These are phyloP conservation scores for Hassar affinis DNA, from an alignment of 2,113 vertebrate genomes.

Conservation along the genomic window DNA sequence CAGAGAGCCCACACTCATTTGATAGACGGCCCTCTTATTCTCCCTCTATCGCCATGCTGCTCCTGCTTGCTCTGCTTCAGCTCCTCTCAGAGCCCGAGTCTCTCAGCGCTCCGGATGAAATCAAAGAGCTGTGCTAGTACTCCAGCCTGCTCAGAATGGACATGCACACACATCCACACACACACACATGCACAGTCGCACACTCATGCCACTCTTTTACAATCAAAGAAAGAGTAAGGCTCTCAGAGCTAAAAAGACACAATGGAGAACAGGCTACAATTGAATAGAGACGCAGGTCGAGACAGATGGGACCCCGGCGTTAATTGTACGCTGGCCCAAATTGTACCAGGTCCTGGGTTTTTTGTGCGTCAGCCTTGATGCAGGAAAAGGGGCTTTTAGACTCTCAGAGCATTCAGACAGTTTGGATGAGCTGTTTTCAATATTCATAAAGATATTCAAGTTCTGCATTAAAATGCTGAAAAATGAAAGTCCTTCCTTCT, in stretches of 20 bases:
- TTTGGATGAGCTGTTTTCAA: constrained; percentile 34
- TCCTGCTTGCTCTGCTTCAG: constrained; percentile 28
- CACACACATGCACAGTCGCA: constrained; percentile 12
- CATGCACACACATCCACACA: constrained; percentile 26
- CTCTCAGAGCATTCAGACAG: constrained; percentile 28
- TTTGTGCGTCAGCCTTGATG: background rate
- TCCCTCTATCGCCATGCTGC: constrained; percentile 34
- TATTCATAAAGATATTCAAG: constrained; percentile 42
- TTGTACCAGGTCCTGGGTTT: constrained; percentile 47
- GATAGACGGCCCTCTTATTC: constrained; percentile 32
- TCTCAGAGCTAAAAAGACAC: constrained; percentile 68
- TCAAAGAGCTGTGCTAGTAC: constrained; percentile 69
- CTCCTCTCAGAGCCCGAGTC: constrained; percentile 52
- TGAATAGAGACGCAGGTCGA: constrained; percentile 74
- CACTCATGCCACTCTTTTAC: constrained; percentile 58
- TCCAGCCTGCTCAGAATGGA: constrained; percentile 40
- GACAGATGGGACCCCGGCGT: constrained; percentile 83
- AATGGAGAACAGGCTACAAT: constrained; percentile 77
- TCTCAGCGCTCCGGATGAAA: constrained; percentile 64
- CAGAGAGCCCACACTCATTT: constrained; percentile 44
- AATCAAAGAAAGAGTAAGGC: constrained; percentile 68
- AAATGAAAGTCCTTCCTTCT: background rate
- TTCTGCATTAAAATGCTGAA: constrained; percentile 4
- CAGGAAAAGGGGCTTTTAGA: constrained; percentile 36
- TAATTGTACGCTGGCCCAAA: constrained; percentile 67